Base-by-base conservation (phyloP, 2,888 invertebrate species). In the Tubulanus polymorphus region DNA sequence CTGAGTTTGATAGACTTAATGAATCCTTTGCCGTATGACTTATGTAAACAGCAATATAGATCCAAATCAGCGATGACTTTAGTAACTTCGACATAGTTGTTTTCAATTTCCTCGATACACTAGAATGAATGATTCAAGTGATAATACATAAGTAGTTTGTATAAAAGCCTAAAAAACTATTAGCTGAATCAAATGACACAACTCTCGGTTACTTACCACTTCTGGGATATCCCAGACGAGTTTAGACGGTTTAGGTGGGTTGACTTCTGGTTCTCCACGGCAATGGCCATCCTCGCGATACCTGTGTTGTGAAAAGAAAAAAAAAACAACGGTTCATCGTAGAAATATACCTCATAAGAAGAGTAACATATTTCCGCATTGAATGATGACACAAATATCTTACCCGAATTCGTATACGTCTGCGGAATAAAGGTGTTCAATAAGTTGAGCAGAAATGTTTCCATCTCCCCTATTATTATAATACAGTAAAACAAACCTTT, bases 1-100 rank as follows among this genome's bases (percentile, higher is more conserved):
- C 94, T 94, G 53, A 95, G 85, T 51, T 87, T 86, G 72, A 93
- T 91, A 56, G 86, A 87, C 82, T 99, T 99, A 88, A 97, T 94
- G 76, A 97, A 92, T 35, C 94, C 93, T 83, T 95, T 95, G 52
- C 96, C 96, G 74, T 92, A 96, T 3, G 65, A 62, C 37, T 63
- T 85, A 80, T 91, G 92, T 74, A 91, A 88, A 59, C 90, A 84
- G 68, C 97, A 88, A 65, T 89, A 85, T 59, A 99, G 83, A 76
- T 97, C 93, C 5, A 99, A 88, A 74, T 97, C 96, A 66, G 87
- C 87, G 56, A 94, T 85, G 26, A 97, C 82, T 62, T 85, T 86
- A 55, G 87, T 84, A 0, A 92, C 91, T 54, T 83, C 83, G 66
- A 75, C 67, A 54, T 86, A 84, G 2, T 92, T 89, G 57, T 82